A percentile compares a stretch with the other conserved stretches of the same genome.
Conservation (phyloP, 2,888 invertebrate species). For the Phortica okadai region DNA sequence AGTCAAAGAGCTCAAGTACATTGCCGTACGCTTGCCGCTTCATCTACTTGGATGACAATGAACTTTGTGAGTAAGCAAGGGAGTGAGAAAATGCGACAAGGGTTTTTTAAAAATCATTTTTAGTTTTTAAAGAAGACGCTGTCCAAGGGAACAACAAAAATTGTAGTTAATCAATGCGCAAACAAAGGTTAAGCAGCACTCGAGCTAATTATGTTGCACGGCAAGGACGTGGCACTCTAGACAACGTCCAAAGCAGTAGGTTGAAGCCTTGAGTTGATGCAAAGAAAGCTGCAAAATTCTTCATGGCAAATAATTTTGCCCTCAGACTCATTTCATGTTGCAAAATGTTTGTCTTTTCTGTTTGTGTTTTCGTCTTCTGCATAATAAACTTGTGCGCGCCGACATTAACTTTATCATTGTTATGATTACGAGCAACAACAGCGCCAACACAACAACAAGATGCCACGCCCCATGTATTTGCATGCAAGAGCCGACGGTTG, state of each 20-base stretch:
- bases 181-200: slow-evolving; percentile 14
- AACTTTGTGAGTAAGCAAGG: neutral
- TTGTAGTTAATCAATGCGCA: neutral
- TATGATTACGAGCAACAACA: slow-evolving; percentile 27
- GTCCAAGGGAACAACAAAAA: neutral
- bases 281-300: neutral
- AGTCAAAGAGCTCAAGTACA: neutral
- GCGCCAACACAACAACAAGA: neutral
- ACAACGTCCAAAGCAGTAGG: slow-evolving; percentile 55
- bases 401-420: slow-evolving; percentile 58
- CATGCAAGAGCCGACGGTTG: slow-evolving; percentile 11
- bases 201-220: slow-evolving; percentile 24
- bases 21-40: neutral
- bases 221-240: slow-evolving; percentile 31
- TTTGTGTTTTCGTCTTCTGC: neutral
- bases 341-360: neutral
- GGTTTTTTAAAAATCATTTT: too few relatives aligned
- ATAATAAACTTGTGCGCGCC: slow-evolving; percentile 48
- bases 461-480: slow-evolving; percentile 9
- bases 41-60: neutral
- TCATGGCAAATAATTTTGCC: slow-evolving; percentile 17
- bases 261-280: slow-evolving; percentile 21
- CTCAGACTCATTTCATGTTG: neutral
- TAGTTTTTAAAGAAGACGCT: neutral
- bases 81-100: too few relatives aligned